Percentiles rank a stretch among this genome's conserved stretches.
These are phyloP conservation scores for Hoplodrina ambigua DNA, from an alignment of 2,888 invertebrate species.

Conservation along the genomic window DNA sequence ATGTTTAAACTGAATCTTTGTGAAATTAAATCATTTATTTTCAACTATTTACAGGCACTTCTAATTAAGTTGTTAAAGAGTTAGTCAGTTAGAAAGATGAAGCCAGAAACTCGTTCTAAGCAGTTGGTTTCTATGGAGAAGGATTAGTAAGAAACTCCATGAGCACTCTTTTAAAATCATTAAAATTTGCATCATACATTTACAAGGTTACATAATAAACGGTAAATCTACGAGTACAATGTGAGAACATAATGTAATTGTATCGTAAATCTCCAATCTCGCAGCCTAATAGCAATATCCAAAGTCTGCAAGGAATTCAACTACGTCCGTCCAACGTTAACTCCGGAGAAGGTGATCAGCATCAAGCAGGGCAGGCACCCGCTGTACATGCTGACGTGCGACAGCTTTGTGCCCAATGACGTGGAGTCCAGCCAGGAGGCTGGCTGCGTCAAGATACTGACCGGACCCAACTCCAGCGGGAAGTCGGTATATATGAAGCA, in stretches of 20 bases:
- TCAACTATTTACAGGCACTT: no score
- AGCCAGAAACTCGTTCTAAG: no score
- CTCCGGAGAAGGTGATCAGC: conserved; percentile 89
- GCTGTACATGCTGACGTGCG: conserved; percentile 92
- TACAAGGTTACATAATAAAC: no score
- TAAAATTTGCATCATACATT: no score
- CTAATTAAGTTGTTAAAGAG: no score
- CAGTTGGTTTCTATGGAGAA: no score
- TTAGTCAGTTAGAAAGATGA: no score
- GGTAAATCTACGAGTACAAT: no score
- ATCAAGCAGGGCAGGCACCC: conserved; percentile 94
- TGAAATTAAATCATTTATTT: no score
- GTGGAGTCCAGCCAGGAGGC: conserved; percentile 89
- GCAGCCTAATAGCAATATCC: conserved; percentile 92
- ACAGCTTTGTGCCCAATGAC: conserved; percentile 94
- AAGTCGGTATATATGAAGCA: conserved; percentile 98
- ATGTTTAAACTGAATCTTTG: no score
- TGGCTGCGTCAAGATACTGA: conserved; percentile 93
- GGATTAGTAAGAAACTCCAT: no score
- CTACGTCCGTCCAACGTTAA: conserved; percentile 92
- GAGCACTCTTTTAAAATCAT: no score
- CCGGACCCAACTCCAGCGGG: conserved; percentile 97
- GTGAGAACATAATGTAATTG: neutral
- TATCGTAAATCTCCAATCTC: neutral
- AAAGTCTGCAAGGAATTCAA: conserved; percentile 91